Evolutionary conservation across 30 jellyfish, hydroid and myxozoan genomes (phyloP).

Genomic region (Hydractinia symbiolongicarpus): DNA sequence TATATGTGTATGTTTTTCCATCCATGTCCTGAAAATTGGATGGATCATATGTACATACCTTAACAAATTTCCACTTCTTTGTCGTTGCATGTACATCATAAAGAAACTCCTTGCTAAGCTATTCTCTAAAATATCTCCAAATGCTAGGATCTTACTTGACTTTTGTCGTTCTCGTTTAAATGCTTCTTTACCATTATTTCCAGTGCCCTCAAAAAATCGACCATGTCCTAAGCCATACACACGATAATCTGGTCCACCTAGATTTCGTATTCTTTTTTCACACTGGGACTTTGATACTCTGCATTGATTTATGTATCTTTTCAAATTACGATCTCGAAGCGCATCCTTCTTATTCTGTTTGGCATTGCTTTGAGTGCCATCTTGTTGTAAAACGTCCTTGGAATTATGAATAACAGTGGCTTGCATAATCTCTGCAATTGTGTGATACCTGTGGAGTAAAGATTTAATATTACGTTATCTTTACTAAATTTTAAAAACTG

Average conservation of each 20-base stretch:
- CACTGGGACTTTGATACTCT: constrained; percentile 92
- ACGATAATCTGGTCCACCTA: constrained; percentile 95
- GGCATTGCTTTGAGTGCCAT: constrained; percentile 52
- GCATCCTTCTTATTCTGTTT: constrained; percentile 74
- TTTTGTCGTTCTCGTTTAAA: constrained; percentile 38
- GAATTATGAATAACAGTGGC: constrained; percentile 96
- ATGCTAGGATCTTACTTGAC: constrained; percentile 68
- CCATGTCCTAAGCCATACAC: constrained; percentile 95
- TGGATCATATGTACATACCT: constrained; percentile 41
- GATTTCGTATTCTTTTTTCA: constrained; percentile 82
- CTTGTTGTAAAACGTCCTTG: constrained; percentile 60
- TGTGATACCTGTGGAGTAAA: constrained; percentile 67
- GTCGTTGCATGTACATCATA: constrained; percentile 68
- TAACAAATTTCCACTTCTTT: constrained; percentile 62
- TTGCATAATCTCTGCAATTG: constrained; percentile 98
- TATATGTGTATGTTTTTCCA: too few relatives aligned
- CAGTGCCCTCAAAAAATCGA: constrained; percentile 62
- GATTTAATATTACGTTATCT: not conserved
- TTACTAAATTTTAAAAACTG: not conserved
- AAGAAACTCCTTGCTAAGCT: constrained; percentile 89
- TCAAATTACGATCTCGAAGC: constrained; percentile 80
- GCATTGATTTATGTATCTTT: constrained; percentile 89
- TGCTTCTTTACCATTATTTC: constrained; percentile 36
- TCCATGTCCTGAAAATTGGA: too few relatives aligned
- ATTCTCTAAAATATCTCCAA: constrained; percentile 83